Evolutionary conservation across 2,797 vertebrate species (phyloP).

Genomic region (Fistularia tabacaria): DNA sequence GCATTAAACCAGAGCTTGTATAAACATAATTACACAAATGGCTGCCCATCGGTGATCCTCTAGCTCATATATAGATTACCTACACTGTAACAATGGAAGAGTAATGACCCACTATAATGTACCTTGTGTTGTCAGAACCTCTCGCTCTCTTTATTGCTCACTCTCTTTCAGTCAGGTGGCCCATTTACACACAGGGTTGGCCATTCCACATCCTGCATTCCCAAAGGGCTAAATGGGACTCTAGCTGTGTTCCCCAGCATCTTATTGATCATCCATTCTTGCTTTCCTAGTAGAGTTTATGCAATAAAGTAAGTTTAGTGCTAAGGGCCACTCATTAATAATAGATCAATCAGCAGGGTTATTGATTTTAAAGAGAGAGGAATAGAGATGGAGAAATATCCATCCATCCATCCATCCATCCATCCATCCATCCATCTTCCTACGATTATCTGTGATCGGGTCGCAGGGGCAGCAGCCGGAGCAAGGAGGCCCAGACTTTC

Average conservation of each 20-base stretch:
- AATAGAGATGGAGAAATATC: slow-evolving; percentile 12
- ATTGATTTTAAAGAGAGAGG: slow-evolving; percentile 52
- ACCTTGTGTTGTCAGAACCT: slow-evolving; percentile 50
- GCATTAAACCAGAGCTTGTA: slow-evolving; percentile 53
- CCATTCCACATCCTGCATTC: slow-evolving; percentile 48
- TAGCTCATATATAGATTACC: slow-evolving; percentile 61
- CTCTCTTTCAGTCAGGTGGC: slow-evolving; percentile 38
- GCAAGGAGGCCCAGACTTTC: too few relatives aligned
- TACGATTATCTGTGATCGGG: too few relatives aligned
- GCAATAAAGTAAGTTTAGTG: slow-evolving; percentile 73
- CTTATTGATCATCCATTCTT: slow-evolving; percentile 55
- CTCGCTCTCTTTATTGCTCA: slow-evolving; percentile 32
- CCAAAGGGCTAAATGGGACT: slow-evolving; percentile 57
- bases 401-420: too few relatives aligned
- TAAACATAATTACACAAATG: slow-evolving; percentile 64
- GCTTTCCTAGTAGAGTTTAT: slow-evolving; percentile 65
- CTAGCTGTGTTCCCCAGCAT: slow-evolving; percentile 51
- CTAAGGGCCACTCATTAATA: slow-evolving; percentile 77
- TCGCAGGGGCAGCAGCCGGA: too few relatives aligned
- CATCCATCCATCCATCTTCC: too few relatives aligned
- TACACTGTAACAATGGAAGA: slow-evolving; percentile 50
- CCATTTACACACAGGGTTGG: slow-evolving; percentile 52
- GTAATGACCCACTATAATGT: slow-evolving; percentile 59
- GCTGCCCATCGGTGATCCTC: slow-evolving; percentile 42
- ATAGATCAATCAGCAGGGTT: slow-evolving; percentile 66